These are phyloP conservation scores for Mellivora capensis DNA, from an alignment of 2,113 vertebrate species.

Conservation along the genomic window DNA sequence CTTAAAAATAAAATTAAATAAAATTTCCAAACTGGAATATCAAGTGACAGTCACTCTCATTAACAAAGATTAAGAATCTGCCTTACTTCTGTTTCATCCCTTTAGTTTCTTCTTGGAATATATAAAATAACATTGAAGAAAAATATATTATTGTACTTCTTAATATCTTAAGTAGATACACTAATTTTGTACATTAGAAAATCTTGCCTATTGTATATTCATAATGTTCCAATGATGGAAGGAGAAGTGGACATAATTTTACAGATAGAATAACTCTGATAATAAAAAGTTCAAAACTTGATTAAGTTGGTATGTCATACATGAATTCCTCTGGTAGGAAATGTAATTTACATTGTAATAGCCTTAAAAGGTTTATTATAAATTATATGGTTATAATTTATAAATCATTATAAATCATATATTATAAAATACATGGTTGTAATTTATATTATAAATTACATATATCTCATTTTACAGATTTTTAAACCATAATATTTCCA, in stretches of 20 bases:
- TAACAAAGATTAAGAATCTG: background rate
- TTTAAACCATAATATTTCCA: background rate
- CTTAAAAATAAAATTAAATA: background rate
- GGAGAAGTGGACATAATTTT: background rate
- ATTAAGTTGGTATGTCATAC: background rate
- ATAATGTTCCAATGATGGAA: background rate
- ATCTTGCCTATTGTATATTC: background rate
- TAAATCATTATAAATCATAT: background rate
- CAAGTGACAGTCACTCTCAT: background rate
- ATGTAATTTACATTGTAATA: background rate
- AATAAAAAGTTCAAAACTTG: slow-evolving; percentile 10
- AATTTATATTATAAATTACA: background rate
- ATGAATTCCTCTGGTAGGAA: background rate
- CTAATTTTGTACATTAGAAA: background rate
- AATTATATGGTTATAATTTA: background rate
- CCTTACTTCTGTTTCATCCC: background rate
- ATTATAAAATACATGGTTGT: background rate
- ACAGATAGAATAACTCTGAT: background rate
- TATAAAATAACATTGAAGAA: slow-evolving; percentile 9
- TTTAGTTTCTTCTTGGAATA: background rate
- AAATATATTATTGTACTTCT: background rate
- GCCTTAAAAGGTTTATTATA: background rate
- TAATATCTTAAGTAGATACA: background rate
- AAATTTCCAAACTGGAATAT: background rate
- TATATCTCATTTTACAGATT: background rate